Conservation (phyloP, 2,888 invertebrate species). For the Schizaphis graminum region DNA sequence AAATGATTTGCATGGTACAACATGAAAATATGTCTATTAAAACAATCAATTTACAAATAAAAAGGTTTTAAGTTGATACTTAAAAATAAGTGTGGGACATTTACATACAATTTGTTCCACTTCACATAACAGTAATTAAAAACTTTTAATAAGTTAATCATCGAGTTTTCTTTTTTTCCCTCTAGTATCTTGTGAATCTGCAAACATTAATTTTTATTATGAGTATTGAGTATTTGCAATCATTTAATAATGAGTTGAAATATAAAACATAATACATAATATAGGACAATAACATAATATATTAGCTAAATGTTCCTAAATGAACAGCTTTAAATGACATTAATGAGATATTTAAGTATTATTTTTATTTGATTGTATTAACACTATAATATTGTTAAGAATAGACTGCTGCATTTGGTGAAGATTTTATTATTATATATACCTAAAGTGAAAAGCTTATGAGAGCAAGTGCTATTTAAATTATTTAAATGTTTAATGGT, state of each 20-base stretch:
- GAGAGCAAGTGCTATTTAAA: constrained; percentile 9
- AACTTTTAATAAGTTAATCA: constrained; percentile 38
- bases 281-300: constrained; percentile 3
- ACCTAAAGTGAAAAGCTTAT: constrained; percentile 29
- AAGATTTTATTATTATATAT: background rate
- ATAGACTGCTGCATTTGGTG: background rate
- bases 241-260: background rate
- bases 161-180: constrained; percentile 61
- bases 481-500: background rate
- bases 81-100: constrained; percentile 41
- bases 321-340: background rate
- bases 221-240: background rate
- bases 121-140: constrained; percentile 51
- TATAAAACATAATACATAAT: background rate
- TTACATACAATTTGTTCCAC: constrained; percentile 63
- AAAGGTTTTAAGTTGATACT: constrained; percentile 38
- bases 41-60: constrained; percentile 49
- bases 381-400: background rate
- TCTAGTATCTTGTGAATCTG: constrained; percentile 55
- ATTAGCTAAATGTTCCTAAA: background rate
- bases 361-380: background rate
- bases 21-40: constrained; percentile 46
- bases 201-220: constrained; percentile 22
- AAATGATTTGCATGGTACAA: constrained; percentile 40
- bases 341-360: background rate